Base-by-base conservation (phyloP, 2,888 invertebrate species). In the Microctonus hyperodae region DNA sequence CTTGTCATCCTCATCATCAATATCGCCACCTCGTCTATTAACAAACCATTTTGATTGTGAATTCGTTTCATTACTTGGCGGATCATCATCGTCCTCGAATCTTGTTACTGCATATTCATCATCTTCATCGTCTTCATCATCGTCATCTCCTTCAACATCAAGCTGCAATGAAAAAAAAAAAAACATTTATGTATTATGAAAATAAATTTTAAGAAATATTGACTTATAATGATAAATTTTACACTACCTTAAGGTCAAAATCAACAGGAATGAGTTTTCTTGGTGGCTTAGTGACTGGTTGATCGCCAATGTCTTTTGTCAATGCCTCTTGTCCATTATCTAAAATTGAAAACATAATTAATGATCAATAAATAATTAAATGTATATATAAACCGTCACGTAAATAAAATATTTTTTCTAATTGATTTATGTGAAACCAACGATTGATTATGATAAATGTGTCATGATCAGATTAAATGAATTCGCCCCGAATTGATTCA, bases 111-210 rank as follows among this genome's bases (percentile, higher is more conserved):
- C 73, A 58, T 76, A 77, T 35, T 80, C 79, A 50, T 81, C 81
- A 37, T 81, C 79, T 23, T 85, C 85, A 37, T 85, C 86, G 9
- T 86, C 85, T 40, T 85, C 86, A 20, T 88, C 87, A 55, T 88
- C 88, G 64, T 87, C 86, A 68, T 83, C 82, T 64, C 84, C 85
- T 37, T 83, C 85, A 53, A 82, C 85, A 65, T 84, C 85, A 53
- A 81, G 75, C 82, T 84, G 76, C 4, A 25, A 57, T 10, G 25
- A 10, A 40, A 51, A 7, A 16, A 16, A 68, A 48, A 22, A 55
- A 62, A 67, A 53, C 62, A 56, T 28, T 16, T 22, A 22, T 22
- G 28, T 53, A 23, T n/a, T 16, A n/a, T 13, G 37, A 23, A n/a
- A 62, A 48, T 28, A 60, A 25, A 20, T 35, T 22, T 33, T 37